Conservation (phyloP, 2,113 vertebrate species). For the Dasyornis broadbenti region DNA sequence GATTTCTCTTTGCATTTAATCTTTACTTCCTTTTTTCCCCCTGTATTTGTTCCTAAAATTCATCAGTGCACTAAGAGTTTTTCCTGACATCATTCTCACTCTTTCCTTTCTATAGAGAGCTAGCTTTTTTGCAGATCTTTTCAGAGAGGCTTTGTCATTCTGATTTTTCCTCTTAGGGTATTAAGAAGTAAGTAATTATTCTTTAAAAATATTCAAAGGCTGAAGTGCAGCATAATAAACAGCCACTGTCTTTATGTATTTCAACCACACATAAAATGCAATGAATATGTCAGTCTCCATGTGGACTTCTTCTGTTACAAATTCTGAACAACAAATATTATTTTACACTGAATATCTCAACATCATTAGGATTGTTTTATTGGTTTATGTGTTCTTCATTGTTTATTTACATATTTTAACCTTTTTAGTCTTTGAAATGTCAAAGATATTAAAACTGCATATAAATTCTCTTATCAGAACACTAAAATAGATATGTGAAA, state of each 20-base stretch:
- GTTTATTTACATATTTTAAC: background rate
- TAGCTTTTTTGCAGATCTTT: background rate
- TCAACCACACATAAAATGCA: background rate
- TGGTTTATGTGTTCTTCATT: background rate
- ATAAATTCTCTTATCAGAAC: background rate
- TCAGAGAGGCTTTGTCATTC: background rate
- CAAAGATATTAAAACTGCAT: background rate
- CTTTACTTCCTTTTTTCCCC: background rate
- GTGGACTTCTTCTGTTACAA: background rate
- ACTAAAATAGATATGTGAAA: background rate
- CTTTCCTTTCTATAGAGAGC: background rate
- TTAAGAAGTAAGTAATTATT: background rate
- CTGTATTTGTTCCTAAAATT: conserved; percentile 1
- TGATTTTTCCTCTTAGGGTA: background rate
- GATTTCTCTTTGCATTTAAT: conserved; percentile 10
- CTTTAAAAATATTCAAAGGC: background rate
- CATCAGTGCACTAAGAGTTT: background rate
- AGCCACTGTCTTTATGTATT: background rate
- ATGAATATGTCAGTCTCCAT: background rate
- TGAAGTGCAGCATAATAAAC: background rate
- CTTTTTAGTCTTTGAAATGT: background rate
- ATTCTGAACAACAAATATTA: background rate
- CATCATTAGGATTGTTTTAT: accelerated
- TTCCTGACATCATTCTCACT: background rate
- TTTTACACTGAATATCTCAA: background rate